These are phyloP conservation scores for Leptinotarsa defecta DNA, from an alignment of 1,140 invertebrate genomes.

Conservation along the genomic window DNA sequence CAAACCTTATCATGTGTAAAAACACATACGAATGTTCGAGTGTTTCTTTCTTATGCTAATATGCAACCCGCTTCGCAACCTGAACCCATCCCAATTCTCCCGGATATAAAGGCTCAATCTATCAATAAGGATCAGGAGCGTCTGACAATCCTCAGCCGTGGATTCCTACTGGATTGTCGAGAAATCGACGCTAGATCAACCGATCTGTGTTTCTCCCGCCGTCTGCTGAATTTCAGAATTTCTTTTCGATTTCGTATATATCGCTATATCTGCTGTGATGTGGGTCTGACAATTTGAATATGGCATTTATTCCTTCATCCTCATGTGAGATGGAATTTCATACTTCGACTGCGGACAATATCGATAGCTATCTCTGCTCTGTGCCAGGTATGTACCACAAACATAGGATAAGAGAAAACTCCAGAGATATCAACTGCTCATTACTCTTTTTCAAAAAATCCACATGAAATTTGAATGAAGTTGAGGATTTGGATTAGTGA, in stretches of 20 bases:
- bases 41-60: constrained; percentile 43
- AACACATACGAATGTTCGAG: constrained; percentile 23
- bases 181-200: constrained; percentile 40
- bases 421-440: too few relatives aligned
- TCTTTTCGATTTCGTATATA: constrained; percentile 12
- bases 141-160: constrained; percentile 41
- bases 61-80: constrained; percentile 29
- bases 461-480: too few relatives aligned
- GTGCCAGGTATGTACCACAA: too few relatives aligned
- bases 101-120: constrained; percentile 32
- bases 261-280: constrained; percentile 29
- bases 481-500: too few relatives aligned
- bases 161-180: constrained; percentile 42
- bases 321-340: not conserved
- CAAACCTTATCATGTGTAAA: constrained; percentile 32
- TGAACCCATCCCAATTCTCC: constrained; percentile 26
- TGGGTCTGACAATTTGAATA: constrained; percentile 43
- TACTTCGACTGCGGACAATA: too few relatives aligned
- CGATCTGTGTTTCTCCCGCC: constrained; percentile 35
- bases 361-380: too few relatives aligned
- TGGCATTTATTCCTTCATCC: constrained; percentile 1
- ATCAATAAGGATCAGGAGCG: constrained; percentile 42
- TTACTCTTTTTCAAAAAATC: too few relatives aligned
- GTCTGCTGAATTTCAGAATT: constrained; percentile 26
- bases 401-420: too few relatives aligned